Base-by-base conservation (phyloP, 2,888 invertebrate genomes). In the Cheilosia scutellata region DNA sequence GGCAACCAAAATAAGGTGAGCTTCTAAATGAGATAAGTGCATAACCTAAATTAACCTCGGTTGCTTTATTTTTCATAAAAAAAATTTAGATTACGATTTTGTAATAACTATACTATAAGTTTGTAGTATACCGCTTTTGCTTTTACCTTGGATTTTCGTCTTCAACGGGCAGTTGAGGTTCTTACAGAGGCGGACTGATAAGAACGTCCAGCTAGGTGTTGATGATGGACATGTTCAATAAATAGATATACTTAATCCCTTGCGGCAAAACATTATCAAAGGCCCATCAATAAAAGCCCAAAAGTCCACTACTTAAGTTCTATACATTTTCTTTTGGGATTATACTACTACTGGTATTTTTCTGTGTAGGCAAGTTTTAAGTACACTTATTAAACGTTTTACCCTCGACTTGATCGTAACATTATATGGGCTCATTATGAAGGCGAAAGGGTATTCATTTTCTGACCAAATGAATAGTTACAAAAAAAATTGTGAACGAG, bases 81-180 rank as follows among this genome's bases (percentile, higher is more conserved):
- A 27, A 51, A 51, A 51, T 42, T 11, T 65, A 37, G 66, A 53
- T 66, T 66, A 66, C 29, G 27, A 42, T 66, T 66, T 66, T 29
- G 33, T 66, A 53, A 66, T 53, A 40, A 25, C 2, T 11, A 11
- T 9, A 40, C 11, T 9, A 9, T n/a, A 20, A 5, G 20, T 1
- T 11, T 11, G 44, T 13, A 37, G 33, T 25, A 4, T 11, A 11
- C 9, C 5, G 60, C 13, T 49, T 9, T 49, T 49, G 25, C 13
- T 16, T 16, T 25, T 4, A 5, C 20, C 16, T 31, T 42, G 2
- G 5, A 37, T 49, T 37, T 27, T 65, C 25, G 25, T 25, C 16
- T 25, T n/a, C 2, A 66, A 27, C 42, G 66, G 42, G 0, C 42
- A 66, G 40, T 66, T 66, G 33, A 37, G 7, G 13, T 27, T 2